Evolutionary conservation across 2,888 invertebrate genomes (phyloP).

Genomic region (Pegoplata infirma): DNA sequence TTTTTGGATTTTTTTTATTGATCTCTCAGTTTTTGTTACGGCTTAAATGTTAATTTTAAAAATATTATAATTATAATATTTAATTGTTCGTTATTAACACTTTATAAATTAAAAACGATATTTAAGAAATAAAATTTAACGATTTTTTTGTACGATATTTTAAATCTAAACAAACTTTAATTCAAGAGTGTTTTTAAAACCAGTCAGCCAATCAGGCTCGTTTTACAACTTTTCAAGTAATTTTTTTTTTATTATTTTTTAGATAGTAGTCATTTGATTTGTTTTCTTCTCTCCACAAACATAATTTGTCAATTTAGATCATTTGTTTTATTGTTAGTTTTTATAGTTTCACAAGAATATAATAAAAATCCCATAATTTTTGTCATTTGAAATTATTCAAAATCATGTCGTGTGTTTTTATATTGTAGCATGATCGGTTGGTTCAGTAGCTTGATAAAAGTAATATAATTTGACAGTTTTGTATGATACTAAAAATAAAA

Average conservation of each 20-base stretch:
- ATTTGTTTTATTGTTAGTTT: slow-evolving; percentile 48
- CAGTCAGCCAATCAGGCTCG: no score
- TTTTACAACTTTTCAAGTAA: no score
- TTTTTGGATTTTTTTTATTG: slow-evolving; percentile 6
- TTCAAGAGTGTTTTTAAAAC: not conserved
- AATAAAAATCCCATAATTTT: slow-evolving; percentile 53
- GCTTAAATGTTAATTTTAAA: no score
- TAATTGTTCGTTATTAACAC: slow-evolving; percentile 42
- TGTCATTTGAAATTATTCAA: slow-evolving; percentile 4
- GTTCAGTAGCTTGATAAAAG: slow-evolving; percentile 53
- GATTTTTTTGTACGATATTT: no score
- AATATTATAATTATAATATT: slow-evolving; percentile 45
- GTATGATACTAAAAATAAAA: not conserved
- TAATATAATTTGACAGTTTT: slow-evolving; percentile 51
- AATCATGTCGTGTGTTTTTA: not conserved
- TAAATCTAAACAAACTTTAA: not conserved
- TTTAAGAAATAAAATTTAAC: not conserved
- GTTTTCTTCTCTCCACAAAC: not conserved
- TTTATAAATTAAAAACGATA: slow-evolving; percentile 41
- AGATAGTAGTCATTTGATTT: not conserved
- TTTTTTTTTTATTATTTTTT: not conserved
- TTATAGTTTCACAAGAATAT: slow-evolving; percentile 46
- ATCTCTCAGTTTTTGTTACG: no score
- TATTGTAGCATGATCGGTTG: no score
- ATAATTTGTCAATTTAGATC: slow-evolving; percentile 39